Evolutionary conservation across 1,140 invertebrate genomes (phyloP), one percentile per base, ranked within the genome.

Genomic region (Drosophila teissieri): DNA sequence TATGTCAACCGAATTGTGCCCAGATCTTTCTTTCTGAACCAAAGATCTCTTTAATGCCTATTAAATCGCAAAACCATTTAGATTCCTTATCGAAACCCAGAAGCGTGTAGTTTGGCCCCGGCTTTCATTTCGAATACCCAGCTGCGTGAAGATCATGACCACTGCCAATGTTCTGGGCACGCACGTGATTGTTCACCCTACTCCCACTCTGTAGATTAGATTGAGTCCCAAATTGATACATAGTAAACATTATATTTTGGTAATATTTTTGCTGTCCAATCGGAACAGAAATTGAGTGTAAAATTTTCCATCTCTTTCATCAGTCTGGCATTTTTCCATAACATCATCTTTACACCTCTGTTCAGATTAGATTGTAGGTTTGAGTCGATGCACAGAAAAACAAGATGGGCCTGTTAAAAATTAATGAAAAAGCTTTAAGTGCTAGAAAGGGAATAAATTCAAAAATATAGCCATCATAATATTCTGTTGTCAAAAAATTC

Each of bases 361-460:
- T 24, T 37, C 14, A 58, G 56, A 58, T 58, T 48, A 63, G 60
- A 63, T 54, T 53, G 27, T 8, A 19, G 1, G 17, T 22, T 10
- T 17, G 52, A 27, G 34, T 36, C 2, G 10, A 0, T 36, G 31
- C 49, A 52, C 31, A 19, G 49, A 34, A 52, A 34, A 52, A 52
- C 8, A 10, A 10, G 31, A 31, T 31, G 31, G 7, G 7, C 8
- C 31, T 31, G 31, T 4, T 24, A 4, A 24, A 5, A 24, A 24
- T 24, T 4, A 4, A 24, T 24, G 24, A 4, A 24, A 24, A 24
- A 24, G 24, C 24, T 4, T 4, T 4, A 24, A 24, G 22, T 31
- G 27, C 7, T 31, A 2, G 27, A 31, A 7, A 31, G 6, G 2
- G 7, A 31, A 31, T 31, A 1, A 2, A 31, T 10, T 31, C 31